Conservation (phyloP, 2,888 invertebrate genomes). For the Yponomeuta sedellus region DNA sequence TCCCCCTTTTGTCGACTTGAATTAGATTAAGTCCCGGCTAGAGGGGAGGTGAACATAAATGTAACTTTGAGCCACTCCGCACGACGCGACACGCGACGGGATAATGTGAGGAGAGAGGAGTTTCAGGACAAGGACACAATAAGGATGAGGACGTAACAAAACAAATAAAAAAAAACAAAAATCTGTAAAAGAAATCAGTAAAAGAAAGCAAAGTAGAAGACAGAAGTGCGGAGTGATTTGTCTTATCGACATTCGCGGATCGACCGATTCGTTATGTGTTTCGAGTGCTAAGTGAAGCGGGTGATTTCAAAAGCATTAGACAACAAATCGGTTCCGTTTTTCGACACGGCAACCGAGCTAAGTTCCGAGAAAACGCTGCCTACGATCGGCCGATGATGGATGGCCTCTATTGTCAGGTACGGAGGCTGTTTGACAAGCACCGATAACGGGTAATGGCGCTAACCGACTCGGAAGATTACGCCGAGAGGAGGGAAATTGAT, state of each 20-base stretch:
- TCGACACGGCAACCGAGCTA: slow-evolving; percentile 40
- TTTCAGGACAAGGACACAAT: neutral
- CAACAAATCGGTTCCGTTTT: slow-evolving; percentile 37
- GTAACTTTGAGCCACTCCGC: slow-evolving; percentile 15
- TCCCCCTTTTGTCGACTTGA: slow-evolving; percentile 2
- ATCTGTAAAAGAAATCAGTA: slow-evolving; percentile 14
- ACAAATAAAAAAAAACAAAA: slow-evolving; percentile 4
- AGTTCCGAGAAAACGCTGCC: slow-evolving; percentile 47
- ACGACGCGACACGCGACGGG: slow-evolving; percentile 15
- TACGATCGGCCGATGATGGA: slow-evolving; percentile 59
- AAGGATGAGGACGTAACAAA: slow-evolving; percentile 7
- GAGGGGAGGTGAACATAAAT: slow-evolving; percentile 3
- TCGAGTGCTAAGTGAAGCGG: slow-evolving; percentile 1
- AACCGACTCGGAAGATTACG: slow-evolving; percentile 56
- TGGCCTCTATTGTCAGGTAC: slow-evolving; percentile 62
- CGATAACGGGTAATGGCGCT: slow-evolving; percentile 51
- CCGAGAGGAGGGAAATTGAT: slow-evolving; percentile 39
- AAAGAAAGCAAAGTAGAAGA: slow-evolving; percentile 18
- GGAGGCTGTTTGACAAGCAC: slow-evolving; percentile 38
- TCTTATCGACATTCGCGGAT: neutral
- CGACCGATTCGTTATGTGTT: neutral
- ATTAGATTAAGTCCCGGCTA: slow-evolving; percentile 1
- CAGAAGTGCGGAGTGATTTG: slow-evolving; percentile 33
- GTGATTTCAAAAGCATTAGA: slow-evolving; percentile 16
- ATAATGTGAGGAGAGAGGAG: neutral